A percentile compares a stretch with the other conserved stretches of the same genome.
phyloP scores from a whole-genome alignment of 1,140 invertebrate species.

The Musca vetustissima region DNA sequence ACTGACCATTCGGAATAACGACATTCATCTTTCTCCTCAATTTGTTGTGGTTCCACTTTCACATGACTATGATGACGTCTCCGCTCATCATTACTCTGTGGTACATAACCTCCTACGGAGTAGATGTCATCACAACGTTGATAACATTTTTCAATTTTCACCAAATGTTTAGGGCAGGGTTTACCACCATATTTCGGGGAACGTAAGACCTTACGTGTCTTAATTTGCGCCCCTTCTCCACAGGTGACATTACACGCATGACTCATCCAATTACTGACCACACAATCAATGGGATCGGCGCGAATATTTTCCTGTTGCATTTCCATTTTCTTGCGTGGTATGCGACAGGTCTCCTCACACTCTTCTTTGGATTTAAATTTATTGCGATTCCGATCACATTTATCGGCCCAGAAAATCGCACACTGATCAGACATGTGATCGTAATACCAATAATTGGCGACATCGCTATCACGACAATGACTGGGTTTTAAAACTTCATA shows the following conservation, averaged over 20 bases:
- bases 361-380: constrained; percentile 65
- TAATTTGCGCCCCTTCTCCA: constrained; percentile 59
- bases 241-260: constrained; percentile 65
- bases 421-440: constrained; percentile 67
- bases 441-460: constrained; percentile 69
- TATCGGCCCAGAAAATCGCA: constrained; percentile 72
- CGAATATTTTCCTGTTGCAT: constrained; percentile 36
- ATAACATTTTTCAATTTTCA: constrained; percentile 47
- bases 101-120: constrained; percentile 36
- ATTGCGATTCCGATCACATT: constrained; percentile 75
- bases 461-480: constrained; percentile 67
- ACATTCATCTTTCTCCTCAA: constrained; percentile 56
- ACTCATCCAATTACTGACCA: constrained; percentile 66
- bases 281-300: constrained; percentile 59
- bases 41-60: constrained; percentile 27
- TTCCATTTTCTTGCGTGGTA: constrained; percentile 41
- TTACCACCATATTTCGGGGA: constrained; percentile 68
- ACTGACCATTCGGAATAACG: constrained; percentile 64
- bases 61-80: neutral
- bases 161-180: constrained; percentile 65
- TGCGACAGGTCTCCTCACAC: constrained; percentile 54
- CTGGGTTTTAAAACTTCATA: constrained; percentile 58
- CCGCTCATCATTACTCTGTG: neutral
- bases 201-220: constrained; percentile 57
- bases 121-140: constrained; percentile 53